These are phyloP conservation scores for Argyresthia goedartella DNA, from an alignment of 2,888 invertebrate genomes.

Conservation along the genomic window DNA sequence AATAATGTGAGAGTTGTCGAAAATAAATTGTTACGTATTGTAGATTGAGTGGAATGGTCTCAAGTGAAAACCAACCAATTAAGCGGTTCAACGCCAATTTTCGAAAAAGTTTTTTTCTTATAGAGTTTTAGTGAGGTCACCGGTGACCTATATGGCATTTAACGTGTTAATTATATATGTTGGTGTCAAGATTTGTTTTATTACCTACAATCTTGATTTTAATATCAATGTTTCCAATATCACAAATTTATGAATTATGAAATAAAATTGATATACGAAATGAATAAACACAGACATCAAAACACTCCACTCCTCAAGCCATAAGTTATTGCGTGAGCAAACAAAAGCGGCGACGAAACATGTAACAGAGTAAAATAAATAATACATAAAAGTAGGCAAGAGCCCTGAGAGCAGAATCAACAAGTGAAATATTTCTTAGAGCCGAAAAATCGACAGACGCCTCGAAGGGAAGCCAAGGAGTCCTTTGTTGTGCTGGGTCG, in stretches of 20 bases:
- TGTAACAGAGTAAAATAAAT: slow-evolving; percentile 31
- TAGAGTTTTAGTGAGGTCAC: too few relatives aligned
- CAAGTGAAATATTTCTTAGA: slow-evolving; percentile 59
- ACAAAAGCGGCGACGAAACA: slow-evolving; percentile 23
- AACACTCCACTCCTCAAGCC: background rate
- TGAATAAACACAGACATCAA: background rate
- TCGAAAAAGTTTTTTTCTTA: too few relatives aligned
- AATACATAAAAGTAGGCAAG: slow-evolving; percentile 36
- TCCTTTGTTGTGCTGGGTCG: slow-evolving; percentile 44
- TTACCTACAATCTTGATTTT: background rate
- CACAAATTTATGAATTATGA: background rate
- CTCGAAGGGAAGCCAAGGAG: slow-evolving; percentile 31
- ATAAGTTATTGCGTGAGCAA: slow-evolving; percentile 1
- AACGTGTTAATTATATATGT: too few relatives aligned
- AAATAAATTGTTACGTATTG: background rate
- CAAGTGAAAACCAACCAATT: background rate
- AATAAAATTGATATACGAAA: background rate
- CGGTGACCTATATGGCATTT: too few relatives aligned
- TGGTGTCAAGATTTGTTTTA: background rate
- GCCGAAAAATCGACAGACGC: slow-evolving; percentile 51
- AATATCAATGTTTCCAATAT: background rate
- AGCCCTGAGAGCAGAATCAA: slow-evolving; percentile 42
- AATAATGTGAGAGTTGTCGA: background rate
- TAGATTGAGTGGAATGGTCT: too few relatives aligned
- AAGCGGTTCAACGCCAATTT: too few relatives aligned